Conservation (phyloP, 2,797 vertebrate species). For the Peromyscus eremicus region DNA sequence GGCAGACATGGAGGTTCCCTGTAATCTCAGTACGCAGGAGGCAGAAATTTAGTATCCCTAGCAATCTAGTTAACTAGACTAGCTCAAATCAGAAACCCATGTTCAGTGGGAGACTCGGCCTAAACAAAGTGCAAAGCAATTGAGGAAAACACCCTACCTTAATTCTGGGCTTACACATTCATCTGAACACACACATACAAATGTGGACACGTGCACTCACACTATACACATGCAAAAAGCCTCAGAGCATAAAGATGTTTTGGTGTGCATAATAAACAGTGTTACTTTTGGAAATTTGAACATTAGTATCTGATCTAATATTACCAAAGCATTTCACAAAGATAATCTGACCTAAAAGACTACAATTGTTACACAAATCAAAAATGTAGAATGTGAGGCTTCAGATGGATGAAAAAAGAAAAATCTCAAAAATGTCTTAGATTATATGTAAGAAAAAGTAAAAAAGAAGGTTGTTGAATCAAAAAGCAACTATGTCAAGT, state of each 20-base stretch:
- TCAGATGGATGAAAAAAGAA: neutral
- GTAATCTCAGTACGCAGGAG: neutral
- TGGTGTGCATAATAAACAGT: neutral
- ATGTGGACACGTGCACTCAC: neutral
- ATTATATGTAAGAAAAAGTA: neutral
- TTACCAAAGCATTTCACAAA: slow-evolving; percentile 38
- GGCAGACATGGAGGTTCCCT: neutral
- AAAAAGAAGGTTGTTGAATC: neutral
- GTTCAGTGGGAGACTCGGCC: neutral
- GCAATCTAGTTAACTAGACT: neutral
- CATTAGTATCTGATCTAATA: neutral
- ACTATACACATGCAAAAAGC: neutral
- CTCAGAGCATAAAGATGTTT: neutral
- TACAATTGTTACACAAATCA: neutral
- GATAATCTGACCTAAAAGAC: slow-evolving; percentile 16
- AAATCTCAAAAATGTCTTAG: neutral
- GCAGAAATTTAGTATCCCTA: neutral
- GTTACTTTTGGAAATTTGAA: slow-evolving; percentile 4
- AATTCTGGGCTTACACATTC: neutral
- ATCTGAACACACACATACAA: neutral
- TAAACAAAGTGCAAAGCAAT: neutral
- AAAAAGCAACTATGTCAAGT: neutral
- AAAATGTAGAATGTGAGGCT: neutral
- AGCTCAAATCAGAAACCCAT: neutral
- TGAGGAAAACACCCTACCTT: neutral